Evolutionary conservation across 2,113 vertebrate species (phyloP).

Genomic region (Atrichornis clamosus): DNA sequence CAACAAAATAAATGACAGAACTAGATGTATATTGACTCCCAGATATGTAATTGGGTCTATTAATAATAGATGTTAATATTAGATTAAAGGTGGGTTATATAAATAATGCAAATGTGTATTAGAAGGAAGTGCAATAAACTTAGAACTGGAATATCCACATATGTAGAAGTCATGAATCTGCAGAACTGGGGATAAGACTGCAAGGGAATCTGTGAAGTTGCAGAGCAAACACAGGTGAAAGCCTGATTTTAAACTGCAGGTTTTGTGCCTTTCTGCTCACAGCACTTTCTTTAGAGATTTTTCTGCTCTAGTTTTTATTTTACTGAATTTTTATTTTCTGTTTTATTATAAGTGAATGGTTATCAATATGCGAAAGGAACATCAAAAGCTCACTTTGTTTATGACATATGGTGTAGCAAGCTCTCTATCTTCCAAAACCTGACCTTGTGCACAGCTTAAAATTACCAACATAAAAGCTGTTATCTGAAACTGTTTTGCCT

Average conservation of each 20-base stretch:
- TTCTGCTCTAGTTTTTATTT: background rate
- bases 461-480: background rate
- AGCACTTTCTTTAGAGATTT: background rate
- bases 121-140: background rate
- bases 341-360: background rate
- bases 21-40: constrained; percentile 34
- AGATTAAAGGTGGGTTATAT: constrained; percentile 28
- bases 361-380: background rate
- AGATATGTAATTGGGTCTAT: constrained; percentile 39
- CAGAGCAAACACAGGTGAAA: background rate
- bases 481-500: background rate
- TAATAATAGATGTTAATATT: constrained; percentile 54
- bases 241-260: background rate
- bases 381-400: background rate
- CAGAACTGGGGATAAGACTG: background rate
- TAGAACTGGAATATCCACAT: background rate
- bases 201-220: background rate
- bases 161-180: background rate
- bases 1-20: constrained; percentile 43
- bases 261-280: background rate
- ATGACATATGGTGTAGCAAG: background rate
- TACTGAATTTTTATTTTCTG: background rate
- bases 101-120: constrained; percentile 47
- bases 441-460: background rate
- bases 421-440: background rate